Evolutionary conservation across 2,113 vertebrate genomes (phyloP).

Genomic region (Columba janthina): DNA sequence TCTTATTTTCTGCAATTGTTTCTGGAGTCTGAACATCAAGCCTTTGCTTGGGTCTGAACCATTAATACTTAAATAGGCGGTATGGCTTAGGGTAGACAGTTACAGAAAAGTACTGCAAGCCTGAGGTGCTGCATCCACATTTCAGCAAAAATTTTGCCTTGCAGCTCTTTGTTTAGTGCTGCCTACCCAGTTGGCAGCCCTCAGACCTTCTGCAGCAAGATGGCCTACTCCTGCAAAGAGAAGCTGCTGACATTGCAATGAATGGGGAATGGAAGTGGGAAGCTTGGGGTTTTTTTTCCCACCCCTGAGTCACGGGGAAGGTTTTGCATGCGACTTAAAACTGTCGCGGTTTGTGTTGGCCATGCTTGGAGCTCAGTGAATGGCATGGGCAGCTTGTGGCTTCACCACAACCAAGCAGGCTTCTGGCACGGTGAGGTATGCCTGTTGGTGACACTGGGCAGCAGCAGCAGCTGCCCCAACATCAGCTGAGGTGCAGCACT

Average conservation of each 20-base stretch:
- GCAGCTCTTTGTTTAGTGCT: neutral
- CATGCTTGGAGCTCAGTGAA: neutral
- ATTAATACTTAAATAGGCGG: neutral
- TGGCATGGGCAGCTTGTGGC: neutral
- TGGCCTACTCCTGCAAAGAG: neutral
- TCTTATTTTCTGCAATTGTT: neutral
- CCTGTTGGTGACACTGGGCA: neutral
- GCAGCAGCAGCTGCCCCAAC: neutral
- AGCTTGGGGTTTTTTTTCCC: neutral
- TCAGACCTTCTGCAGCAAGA: neutral
- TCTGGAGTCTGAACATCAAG: neutral
- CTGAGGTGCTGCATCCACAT: neutral
- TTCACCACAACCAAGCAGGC: neutral
- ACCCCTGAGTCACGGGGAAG: neutral
- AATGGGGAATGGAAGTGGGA: neutral
- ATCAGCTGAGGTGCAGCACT: neutral
- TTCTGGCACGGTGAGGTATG: accelerated
- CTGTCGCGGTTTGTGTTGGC: neutral
- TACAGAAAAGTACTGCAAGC: neutral
- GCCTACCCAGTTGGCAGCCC: neutral
- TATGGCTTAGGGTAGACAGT: neutral
- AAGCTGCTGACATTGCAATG: neutral
- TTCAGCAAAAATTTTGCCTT: neutral
- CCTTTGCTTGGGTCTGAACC: neutral
- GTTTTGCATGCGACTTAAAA: neutral